Base-by-base conservation (phyloP, 2,888 invertebrate genomes). In the Bhutanitis thaidina region DNA sequence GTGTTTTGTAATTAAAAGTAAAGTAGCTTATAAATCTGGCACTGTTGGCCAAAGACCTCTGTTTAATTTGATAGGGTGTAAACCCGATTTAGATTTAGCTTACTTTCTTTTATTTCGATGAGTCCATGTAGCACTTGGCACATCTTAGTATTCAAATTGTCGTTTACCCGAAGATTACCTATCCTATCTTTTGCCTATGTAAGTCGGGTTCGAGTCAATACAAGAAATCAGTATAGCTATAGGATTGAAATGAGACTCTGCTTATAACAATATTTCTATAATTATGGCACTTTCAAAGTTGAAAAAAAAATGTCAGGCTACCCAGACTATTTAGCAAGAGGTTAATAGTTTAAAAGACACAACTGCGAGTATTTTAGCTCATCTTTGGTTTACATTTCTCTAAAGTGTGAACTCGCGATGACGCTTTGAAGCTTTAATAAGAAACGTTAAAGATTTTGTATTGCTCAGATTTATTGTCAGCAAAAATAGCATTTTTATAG, bases 181-280 rank as follows among this genome's bases (percentile, higher is more conserved):
- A n/a, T n/a, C n/a, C n/a, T n/a, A n/a, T n/a, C n/a, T n/a, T n/a
- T n/a, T n/a, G n/a, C n/a, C n/a, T n/a, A n/a, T n/a, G n/a, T n/a
- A n/a, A n/a, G n/a, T n/a, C n/a, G n/a, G n/a, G n/a, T n/a, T n/a
- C n/a, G n/a, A 20, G 20, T 20, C 5, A 5, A 3, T 20, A 20
- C 2, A 20, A 20, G 2, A 20, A 20, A 20, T 3, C 20, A 3
- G n/a, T 20, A 20, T 30, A 44, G 27, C 13, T 10, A 44, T n/a
- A 12, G 1, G 34, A 30, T 38, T 40, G 5, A 46, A 70, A 70
- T 69, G 63, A 74, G 65, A 65, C 50, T 14, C 54, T 44, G 29
- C 58, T 59, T 72, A 73, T 76, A 78, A 79, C 79, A 79, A 79
- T 76, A 65, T 67, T 55, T 70, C 74, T 79, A 76, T 77, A 77